These are phyloP conservation scores for Exephanes ischioxanthus DNA, from an alignment of 2,888 invertebrate genomes.

Conservation along the genomic window DNA sequence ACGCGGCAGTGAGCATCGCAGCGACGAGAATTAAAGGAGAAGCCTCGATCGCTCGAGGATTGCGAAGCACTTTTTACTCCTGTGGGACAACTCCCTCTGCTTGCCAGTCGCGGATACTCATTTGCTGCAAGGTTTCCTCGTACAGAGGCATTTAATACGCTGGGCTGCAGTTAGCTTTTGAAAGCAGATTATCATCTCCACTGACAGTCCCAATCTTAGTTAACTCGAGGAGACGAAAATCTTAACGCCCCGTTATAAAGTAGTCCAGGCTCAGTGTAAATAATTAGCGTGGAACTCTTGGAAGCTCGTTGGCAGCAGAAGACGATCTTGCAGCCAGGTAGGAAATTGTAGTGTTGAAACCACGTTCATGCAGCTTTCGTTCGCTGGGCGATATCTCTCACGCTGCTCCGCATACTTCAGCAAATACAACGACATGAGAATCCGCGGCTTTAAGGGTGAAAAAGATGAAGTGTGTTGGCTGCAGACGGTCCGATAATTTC, in stretches of 20 bases:
- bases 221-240: background rate
- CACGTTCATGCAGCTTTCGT: background rate
- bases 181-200: background rate
- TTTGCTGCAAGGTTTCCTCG: slow-evolving; percentile 39
- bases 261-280: background rate
- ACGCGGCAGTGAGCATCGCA: slow-evolving; percentile 20
- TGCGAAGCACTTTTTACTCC: slow-evolving; percentile 54
- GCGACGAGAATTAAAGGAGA: slow-evolving; percentile 65
- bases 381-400: background rate
- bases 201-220: slow-evolving; percentile 4
- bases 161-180: background rate
- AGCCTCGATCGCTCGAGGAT: slow-evolving; percentile 65
- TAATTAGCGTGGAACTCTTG: background rate
- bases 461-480: background rate
- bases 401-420: background rate
- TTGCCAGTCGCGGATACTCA: slow-evolving; percentile 17
- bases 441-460: background rate
- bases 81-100: slow-evolving; percentile 1
- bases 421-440: background rate
- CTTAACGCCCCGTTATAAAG: background rate
- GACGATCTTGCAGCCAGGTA: background rate
- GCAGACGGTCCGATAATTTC: background rate
- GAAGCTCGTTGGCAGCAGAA: background rate
- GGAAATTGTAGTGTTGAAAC: background rate
- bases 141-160: slow-evolving; percentile 7